Conservation (phyloP, 2,113 vertebrate species). For the Ceyx cyanopectus region DNA sequence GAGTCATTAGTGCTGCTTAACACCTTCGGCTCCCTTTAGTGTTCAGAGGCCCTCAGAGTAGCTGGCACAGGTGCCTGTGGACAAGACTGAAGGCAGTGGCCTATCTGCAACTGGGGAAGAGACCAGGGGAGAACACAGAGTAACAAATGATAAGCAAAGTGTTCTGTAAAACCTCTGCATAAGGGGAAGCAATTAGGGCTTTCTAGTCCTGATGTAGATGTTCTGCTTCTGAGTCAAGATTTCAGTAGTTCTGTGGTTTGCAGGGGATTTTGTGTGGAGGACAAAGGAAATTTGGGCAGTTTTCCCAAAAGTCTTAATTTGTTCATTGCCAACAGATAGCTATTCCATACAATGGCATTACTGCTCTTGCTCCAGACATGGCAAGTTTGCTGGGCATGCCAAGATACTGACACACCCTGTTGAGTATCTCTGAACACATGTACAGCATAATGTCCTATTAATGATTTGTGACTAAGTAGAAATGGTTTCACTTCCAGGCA, state of each 20-base stretch:
- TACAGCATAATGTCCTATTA: background rate
- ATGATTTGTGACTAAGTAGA: background rate
- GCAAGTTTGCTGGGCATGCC: background rate
- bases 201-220: background rate
- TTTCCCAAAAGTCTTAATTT: background rate
- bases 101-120: background rate
- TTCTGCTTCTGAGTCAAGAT: background rate
- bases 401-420: background rate
- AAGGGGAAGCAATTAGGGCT: background rate
- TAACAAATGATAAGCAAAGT: background rate
- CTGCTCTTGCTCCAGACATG: background rate
- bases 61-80: too few species aligned
- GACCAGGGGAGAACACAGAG: background rate
- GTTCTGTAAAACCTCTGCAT: background rate
- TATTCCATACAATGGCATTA: background rate
- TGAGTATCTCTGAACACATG: background rate
- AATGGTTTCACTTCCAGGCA: conserved; percentile 79
- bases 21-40: background rate
- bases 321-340: background rate
- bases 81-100: background rate
- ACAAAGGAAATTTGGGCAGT: background rate
- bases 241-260: background rate
- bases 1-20: background rate
- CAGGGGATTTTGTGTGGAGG: background rate
- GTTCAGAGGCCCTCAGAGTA: background rate